phyloP scores from a whole-genome alignment of 2,888 invertebrate species.

The Eupithecia pulchellata region DNA sequence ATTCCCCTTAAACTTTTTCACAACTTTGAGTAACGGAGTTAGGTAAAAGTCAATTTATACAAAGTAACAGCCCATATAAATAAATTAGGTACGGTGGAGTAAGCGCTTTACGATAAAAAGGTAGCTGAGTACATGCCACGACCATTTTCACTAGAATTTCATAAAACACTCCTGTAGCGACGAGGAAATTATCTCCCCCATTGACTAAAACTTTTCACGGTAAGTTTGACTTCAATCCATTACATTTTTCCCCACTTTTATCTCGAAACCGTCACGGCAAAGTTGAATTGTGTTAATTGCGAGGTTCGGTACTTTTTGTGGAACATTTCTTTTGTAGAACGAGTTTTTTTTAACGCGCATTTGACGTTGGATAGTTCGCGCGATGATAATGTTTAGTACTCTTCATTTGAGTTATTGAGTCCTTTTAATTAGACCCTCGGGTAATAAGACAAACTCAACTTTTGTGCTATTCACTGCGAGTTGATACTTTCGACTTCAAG shows the following conservation, averaged over 20 bases:
- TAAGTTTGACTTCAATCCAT: constrained; percentile 83
- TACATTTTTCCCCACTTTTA: constrained; percentile 76
- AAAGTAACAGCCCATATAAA: background rate
- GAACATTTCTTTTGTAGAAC: constrained; percentile 58
- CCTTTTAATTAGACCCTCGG: constrained; percentile 38
- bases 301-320: constrained; percentile 66
- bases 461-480: constrained; percentile 21
- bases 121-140: background rate
- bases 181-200: constrained; percentile 80
- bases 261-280: constrained; percentile 70
- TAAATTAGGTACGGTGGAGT: background rate
- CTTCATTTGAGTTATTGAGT: constrained; percentile 42
- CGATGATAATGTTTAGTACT: constrained; percentile 42
- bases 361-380: constrained; percentile 48
- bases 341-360: constrained; percentile 52
- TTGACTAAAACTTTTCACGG: constrained; percentile 82
- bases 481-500: constrained; percentile 15
- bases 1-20: background rate
- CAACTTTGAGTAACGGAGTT: background rate
- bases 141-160: constrained; percentile 60
- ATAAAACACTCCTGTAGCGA: constrained; percentile 72
- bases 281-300: constrained; percentile 80
- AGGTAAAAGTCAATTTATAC: background rate
- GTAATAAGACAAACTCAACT: constrained; percentile 36
- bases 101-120: background rate